A percentile compares a stretch with the other conserved stretches of the same genome.
Evolutionary conservation across 2,888 invertebrate genomes (phyloP).

Genomic region (Lithophane semibrunnea): DNA sequence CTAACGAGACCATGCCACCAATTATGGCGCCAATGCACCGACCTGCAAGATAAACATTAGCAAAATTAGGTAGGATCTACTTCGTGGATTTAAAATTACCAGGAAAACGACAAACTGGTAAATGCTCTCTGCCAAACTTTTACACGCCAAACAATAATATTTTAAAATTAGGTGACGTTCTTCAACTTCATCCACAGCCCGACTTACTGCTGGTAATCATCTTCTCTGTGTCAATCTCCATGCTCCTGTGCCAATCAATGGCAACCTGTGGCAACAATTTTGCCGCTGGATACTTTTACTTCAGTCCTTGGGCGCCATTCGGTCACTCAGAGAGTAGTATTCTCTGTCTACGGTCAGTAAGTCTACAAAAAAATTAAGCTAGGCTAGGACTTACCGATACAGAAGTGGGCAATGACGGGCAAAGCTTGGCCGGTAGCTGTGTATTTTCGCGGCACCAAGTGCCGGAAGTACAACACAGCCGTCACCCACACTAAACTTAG

Average conservation of each 20-base stretch:
- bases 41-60: slow-evolving; percentile 83
- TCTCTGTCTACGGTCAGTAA: background rate
- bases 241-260: background rate
- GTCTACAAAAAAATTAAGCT: background rate
- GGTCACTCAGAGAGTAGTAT: background rate
- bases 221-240: no score
- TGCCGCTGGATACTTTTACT: background rate
- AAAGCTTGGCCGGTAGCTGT: slow-evolving; percentile 95
- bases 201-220: background rate
- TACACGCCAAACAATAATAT: background rate
- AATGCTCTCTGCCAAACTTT: background rate
- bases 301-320: background rate
- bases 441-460: slow-evolving; percentile 94
- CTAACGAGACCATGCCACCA: slow-evolving; percentile 89
- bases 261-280: background rate
- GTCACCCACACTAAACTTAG: slow-evolving; percentile 95
- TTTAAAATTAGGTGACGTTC: background rate
- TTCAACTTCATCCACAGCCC: background rate
- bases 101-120: background rate
- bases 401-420: slow-evolving; percentile 95
- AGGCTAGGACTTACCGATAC: slow-evolving; percentile 82
- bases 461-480: slow-evolving; percentile 95
- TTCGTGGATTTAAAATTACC: background rate
- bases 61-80: background rate
- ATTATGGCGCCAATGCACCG: slow-evolving; percentile 93